These are phyloP conservation scores for Chiridota heheva DNA, from an alignment of 35 echinoderm and acorn worm species.

Conservation along the genomic window DNA sequence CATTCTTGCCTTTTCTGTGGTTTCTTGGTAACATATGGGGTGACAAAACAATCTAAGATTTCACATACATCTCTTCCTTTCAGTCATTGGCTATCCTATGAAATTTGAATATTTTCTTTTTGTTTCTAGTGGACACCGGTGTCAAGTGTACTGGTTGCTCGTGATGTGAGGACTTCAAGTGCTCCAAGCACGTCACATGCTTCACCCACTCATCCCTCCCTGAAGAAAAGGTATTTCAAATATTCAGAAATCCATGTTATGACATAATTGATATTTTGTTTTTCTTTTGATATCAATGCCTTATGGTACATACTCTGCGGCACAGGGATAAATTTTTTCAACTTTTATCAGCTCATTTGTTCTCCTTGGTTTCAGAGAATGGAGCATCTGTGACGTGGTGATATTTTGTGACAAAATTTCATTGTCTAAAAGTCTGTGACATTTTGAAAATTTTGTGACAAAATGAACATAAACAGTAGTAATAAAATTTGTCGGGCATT, in stretches of 20 bases:
- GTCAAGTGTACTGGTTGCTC: constrained; percentile 69
- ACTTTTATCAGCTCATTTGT: background rate
- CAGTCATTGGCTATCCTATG: background rate
- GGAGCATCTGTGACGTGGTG: too few species aligned
- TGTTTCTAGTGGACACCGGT: constrained; percentile 87
- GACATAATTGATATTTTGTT: background rate
- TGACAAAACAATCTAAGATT: background rate
- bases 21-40: background rate
- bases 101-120: too few species aligned
- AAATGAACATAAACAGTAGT: background rate
- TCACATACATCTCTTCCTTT: background rate
- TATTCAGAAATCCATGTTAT: too few species aligned
- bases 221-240: constrained; percentile 60
- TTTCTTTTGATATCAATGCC: background rate
- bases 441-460: too few species aligned
- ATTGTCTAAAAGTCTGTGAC: too few species aligned
- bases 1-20: background rate
- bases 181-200: constrained; percentile 56
- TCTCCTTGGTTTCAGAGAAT: background rate
- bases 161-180: constrained; percentile 72
- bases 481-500: background rate
- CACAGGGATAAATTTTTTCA: background rate
- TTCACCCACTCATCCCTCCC: constrained; percentile 47
- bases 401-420: too few species aligned
- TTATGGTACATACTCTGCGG: background rate